These are phyloP conservation scores for Pseudomyrmex cubaensis DNA, from an alignment of 1,140 invertebrate species.

Conservation along the genomic window DNA sequence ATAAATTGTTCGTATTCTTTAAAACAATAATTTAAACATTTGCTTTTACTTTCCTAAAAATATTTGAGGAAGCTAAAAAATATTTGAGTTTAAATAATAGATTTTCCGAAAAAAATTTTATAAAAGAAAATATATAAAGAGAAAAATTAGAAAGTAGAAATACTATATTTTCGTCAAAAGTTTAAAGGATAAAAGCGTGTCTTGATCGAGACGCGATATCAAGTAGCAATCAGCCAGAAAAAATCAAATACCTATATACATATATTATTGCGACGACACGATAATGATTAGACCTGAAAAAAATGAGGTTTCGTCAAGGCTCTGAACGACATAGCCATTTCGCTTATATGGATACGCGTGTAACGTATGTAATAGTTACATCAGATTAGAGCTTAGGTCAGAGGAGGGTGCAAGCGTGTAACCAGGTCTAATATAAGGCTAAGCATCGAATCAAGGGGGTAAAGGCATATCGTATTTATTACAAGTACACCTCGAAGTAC, in stretches of 20 bases:
- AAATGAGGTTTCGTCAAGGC: constrained; percentile 40
- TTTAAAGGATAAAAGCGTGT: background rate
- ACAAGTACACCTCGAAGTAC: constrained; percentile 59
- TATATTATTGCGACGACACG: constrained; percentile 1
- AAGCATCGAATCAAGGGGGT: constrained; percentile 69
- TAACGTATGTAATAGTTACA: constrained; percentile 81
- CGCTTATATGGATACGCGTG: constrained; percentile 61
- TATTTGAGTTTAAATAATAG: constrained; percentile 39
- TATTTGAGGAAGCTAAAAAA: background rate
- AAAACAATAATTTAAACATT: background rate
- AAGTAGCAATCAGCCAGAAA: background rate
- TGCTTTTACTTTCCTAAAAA: constrained; percentile 39
- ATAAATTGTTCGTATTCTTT: no score
- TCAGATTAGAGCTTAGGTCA: constrained; percentile 74
- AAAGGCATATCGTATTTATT: constrained; percentile 55
- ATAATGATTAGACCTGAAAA: background rate
- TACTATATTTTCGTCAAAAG: no score
- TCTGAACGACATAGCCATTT: constrained; percentile 20
- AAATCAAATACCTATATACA: background rate
- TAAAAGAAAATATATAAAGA: background rate
- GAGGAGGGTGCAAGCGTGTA: constrained; percentile 70
- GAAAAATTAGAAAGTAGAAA: background rate
- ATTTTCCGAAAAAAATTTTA: constrained; percentile 32
- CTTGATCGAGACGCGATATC: constrained; percentile 17
- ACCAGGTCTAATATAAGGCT: constrained; percentile 75